Percentiles rank a stretch among this genome's conserved stretches.
Conservation (phyloP, 2,797 vertebrate genomes). For the Danio choprae region DNA sequence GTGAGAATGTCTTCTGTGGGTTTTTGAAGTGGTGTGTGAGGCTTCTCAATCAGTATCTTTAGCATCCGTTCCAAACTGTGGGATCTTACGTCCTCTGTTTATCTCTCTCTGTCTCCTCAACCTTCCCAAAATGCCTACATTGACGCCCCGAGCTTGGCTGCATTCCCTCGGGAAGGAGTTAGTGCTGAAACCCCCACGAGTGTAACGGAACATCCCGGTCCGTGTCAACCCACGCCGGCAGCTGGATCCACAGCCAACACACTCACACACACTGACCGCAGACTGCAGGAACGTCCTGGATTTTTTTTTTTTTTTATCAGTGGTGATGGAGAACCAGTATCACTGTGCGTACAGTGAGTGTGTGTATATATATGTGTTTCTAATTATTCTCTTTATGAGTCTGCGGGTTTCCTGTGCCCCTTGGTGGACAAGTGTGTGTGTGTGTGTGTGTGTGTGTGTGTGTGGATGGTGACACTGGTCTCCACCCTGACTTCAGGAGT, state of each 20-base stretch:
- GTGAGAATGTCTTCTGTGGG: constrained; percentile 32
- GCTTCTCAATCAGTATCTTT: constrained; percentile 17
- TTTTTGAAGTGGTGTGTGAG: constrained; percentile 25
- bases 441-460: constrained; percentile 38
- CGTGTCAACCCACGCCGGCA: constrained; percentile 53
- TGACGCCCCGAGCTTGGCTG: constrained; percentile 29
- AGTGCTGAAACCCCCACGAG: constrained; percentile 60
- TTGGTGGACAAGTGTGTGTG: background rate
- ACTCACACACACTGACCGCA: constrained; percentile 5
- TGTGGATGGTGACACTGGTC: constrained; percentile 47
- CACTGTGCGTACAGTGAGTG: background rate
- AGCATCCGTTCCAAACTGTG: constrained; percentile 25
- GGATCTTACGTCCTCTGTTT: background rate
- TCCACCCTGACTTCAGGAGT: constrained; percentile 63
- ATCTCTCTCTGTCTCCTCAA: constrained; percentile 6
- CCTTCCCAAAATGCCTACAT: constrained; percentile 15
- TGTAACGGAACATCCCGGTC: constrained; percentile 47
- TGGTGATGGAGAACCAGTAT: constrained; percentile 7
- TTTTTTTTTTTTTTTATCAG: constrained; percentile 34
- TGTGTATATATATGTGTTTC: constrained; percentile 71
- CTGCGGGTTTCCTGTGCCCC: constrained; percentile 71
- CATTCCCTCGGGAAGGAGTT: constrained; percentile 55
- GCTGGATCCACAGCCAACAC: constrained; percentile 54
- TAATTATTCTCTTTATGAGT: constrained; percentile 82
- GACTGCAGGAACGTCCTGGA: constrained; percentile 21